phyloP scores from a whole-genome alignment of 2,888 invertebrate genomes.

The Oxyteleia sp. region DNA sequence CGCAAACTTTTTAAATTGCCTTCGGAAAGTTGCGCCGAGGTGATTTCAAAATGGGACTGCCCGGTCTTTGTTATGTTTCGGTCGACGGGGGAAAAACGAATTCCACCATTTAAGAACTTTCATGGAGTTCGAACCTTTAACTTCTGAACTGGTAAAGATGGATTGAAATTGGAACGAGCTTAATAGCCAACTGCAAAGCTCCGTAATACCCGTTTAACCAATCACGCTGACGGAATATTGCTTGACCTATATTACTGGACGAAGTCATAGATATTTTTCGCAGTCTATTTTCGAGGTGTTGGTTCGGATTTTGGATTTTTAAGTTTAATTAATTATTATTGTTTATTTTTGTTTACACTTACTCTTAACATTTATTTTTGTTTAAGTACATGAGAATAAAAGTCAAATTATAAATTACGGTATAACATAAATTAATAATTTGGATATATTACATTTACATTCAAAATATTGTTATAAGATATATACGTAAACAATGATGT shows the following conservation, averaged over 20 bases:
- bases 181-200: constrained; percentile 11
- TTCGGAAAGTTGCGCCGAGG: too few species aligned
- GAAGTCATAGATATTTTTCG: background rate
- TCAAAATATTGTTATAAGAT: too few species aligned
- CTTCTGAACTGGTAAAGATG: constrained; percentile 7
- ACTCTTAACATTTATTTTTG: too few species aligned
- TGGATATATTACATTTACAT: too few species aligned
- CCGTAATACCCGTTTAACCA: constrained; percentile 16
- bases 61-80: background rate
- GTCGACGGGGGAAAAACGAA: background rate
- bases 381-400: too few species aligned
- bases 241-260: background rate
- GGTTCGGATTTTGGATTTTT: background rate
- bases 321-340: too few species aligned
- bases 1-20: background rate
- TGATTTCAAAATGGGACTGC: background rate
- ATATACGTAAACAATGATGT: too few species aligned
- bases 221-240: constrained; percentile 24
- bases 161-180: constrained; percentile 13
- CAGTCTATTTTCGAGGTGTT: background rate
- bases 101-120: constrained; percentile 13
- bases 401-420: too few species aligned
- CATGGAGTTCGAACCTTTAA: too few species aligned
- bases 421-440: too few species aligned
- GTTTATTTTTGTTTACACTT: too few species aligned